Evolutionary conservation across 2,113 vertebrate genomes (phyloP).

Genomic region (Procavia capensis): DNA sequence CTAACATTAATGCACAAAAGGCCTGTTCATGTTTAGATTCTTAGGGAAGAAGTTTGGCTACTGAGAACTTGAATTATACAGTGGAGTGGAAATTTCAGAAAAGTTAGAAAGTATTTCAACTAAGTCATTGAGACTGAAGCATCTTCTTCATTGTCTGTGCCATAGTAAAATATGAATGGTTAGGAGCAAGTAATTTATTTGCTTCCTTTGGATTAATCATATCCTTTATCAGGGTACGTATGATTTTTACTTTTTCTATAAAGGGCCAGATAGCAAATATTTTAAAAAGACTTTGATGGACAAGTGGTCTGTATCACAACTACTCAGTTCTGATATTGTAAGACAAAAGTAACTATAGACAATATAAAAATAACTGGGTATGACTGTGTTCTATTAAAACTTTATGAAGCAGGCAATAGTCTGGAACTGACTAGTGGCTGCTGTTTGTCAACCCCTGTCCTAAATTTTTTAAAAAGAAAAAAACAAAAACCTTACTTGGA

Average conservation of each 20-base stretch:
- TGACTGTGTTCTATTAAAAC: too few species aligned
- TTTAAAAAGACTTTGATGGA: too few species aligned
- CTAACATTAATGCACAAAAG: background rate
- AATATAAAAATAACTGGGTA: too few species aligned
- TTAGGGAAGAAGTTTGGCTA: background rate
- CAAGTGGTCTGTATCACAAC: too few species aligned
- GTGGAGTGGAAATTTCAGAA: background rate
- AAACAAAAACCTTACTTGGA: background rate
- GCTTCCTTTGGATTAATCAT: background rate
- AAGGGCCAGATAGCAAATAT: too few species aligned
- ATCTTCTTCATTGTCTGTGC: background rate
- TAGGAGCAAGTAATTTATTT: constrained; percentile 4
- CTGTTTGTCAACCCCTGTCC: background rate
- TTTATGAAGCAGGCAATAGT: background rate
- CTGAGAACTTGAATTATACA: background rate
- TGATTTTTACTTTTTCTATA: background rate
- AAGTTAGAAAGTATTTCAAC: background rate
- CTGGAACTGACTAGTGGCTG: background rate
- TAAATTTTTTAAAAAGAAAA: too few species aligned
- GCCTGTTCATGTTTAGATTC: background rate
- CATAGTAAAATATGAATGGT: background rate
- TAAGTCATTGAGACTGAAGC: background rate
- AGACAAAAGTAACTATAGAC: too few species aligned
- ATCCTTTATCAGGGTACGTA: background rate
- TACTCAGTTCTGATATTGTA: too few species aligned